Conservation (phyloP, 2,113 vertebrate species). For the Neogobius melanostomus region DNA sequence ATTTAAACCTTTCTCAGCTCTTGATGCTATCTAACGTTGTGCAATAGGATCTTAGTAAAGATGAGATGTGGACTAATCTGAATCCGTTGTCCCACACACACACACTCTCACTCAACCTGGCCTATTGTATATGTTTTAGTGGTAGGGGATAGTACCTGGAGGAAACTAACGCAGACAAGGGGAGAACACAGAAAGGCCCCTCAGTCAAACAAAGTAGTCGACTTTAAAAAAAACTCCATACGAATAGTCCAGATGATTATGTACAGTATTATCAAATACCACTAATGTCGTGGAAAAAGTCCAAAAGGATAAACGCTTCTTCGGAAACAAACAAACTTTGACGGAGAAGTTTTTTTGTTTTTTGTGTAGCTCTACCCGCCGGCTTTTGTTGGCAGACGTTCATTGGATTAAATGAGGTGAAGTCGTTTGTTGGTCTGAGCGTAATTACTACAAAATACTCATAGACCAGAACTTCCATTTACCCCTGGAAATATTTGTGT, state of each 20-base stretch:
- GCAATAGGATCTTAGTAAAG: no score
- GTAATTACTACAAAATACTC: neutral
- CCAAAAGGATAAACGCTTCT: conserved; percentile 16
- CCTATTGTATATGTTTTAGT: no score
- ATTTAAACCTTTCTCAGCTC: no score
- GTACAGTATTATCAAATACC: conserved; percentile 29
- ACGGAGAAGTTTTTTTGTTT: neutral
- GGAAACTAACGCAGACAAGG: no score
- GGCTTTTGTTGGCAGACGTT: conserved; percentile 5
- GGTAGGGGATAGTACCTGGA: no score
- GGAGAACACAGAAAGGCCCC: no score
- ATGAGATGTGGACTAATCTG: no score
- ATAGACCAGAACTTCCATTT: conserved; percentile 8
- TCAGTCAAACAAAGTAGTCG: no score
- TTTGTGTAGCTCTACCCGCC: neutral
- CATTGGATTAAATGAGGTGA: conserved; percentile 4
- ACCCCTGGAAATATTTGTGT: conserved; percentile 5
- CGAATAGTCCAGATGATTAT: neutral
- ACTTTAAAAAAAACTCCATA: no score
- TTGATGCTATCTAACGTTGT: no score
- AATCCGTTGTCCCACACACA: no score
- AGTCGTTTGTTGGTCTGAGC: conserved; percentile 2
- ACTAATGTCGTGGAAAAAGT: conserved; percentile 22
- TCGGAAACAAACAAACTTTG: conserved; percentile 25
- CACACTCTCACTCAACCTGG: no score